Percentiles rank a stretch among this genome's conserved stretches.
Conservation (phyloP, 2,113 vertebrate genomes). For the Pelecanus crispus region DNA sequence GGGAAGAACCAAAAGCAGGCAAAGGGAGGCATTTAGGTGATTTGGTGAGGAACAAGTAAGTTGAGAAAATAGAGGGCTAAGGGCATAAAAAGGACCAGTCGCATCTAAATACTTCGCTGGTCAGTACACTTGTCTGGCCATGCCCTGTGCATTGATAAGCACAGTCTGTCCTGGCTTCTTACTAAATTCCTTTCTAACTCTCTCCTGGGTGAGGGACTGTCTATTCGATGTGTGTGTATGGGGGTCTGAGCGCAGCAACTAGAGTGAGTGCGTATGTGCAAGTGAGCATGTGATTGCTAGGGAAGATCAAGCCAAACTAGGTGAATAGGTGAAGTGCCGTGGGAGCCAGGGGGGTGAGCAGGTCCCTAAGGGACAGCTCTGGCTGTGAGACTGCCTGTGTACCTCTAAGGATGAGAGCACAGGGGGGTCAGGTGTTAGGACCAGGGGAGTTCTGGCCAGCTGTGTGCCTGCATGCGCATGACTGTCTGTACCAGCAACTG, state of each 20-base stretch:
- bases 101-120: background rate
- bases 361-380: background rate
- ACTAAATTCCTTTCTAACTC: background rate
- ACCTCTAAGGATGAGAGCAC: background rate
- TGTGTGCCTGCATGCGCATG: background rate
- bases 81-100: background rate
- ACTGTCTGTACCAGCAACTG: background rate
- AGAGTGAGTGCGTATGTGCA: accelerated
- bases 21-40: background rate
- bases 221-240: background rate
- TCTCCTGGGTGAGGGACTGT: background rate
- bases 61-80: background rate
- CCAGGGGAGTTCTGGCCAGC: background rate
- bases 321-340: background rate
- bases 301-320: background rate
- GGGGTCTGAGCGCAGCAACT: background rate
- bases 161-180: background rate
- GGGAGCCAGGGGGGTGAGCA: background rate
- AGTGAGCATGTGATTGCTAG: background rate
- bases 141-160: background rate
- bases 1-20: background rate
- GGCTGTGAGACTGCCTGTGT: background rate
- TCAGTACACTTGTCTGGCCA: background rate
- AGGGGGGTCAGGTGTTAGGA: background rate
- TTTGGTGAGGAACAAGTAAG: background rate